Base-by-base conservation (phyloP, 2,888 invertebrate genomes). In the Elgonia sp. region DNA sequence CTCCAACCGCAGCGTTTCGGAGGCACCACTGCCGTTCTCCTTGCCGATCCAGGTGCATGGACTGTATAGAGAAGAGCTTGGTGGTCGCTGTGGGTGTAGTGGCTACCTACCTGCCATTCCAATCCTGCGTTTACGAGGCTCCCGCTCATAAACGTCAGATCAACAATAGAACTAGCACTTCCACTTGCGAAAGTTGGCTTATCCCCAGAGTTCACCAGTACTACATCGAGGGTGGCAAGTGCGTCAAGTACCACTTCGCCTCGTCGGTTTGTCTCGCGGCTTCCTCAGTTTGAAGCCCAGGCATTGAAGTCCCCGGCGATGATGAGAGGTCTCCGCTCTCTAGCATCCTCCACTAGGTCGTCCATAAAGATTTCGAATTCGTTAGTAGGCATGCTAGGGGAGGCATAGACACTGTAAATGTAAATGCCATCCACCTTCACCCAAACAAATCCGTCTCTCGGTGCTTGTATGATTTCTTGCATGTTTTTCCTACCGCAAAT, bases 231-330 rank as follows among this genome's bases (percentile, higher is more conserved):
- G 14, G 39, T 20, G n/a, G 89, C 84, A 21, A 84, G n/a, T 10
- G 80, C 85, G 12, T 91, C 87, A 6, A 90, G 53, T 6, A 91
- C 85, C 0, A 80, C 65, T 63, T 81, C 65, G 0, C 91, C 91
- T 65, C 90, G 62, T 20, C 46, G 18, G 46, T 87, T 89, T 0
- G 91, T 91, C 75, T 75, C 67, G 9, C 85, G 87, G 76, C 89
- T 89, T 8, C 90, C 91, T 90, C 89, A 20, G 89, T 89, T 5
- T 67, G 73, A 29, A 89, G 90, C 87, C 89, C 81, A 90, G 39
- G 20, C 57, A 73, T 57, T 29, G n/a, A n/a, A 69, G 7, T 0
- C 21, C 29, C 18, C 3, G 20, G n/a, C 69, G 18, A 4, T 8
- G 1, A 21, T 50, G 10, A 14, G 46, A 46, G n/a, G n/a, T n/a